Evolutionary conservation across 2,113 vertebrate genomes (phyloP), one percentile per base, ranked within the genome.

Genomic region (Oncorhynchus gorbuscha): DNA sequence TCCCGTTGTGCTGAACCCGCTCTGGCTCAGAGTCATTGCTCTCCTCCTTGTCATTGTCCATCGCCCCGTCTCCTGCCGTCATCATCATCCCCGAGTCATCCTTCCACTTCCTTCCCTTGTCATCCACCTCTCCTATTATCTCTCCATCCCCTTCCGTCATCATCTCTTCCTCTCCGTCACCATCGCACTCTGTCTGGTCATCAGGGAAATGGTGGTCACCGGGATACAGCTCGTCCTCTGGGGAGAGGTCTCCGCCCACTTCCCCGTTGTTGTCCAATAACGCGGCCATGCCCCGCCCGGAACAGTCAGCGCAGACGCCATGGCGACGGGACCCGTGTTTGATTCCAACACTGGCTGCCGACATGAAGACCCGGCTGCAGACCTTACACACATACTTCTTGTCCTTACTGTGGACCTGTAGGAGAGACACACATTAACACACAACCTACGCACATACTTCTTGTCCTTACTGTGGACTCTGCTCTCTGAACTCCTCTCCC

Each of bases 331-430:
- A 99, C 84, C 98, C 98, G 0, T 99, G 97, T 84, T 97, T 97
- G 86, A 99, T 99, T 24, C 98, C 98, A 76, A 99, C 98, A 7
- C 98, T 99, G 89, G 98, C 98, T 0, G 98, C 98, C 0, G 98
- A 99, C 96, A 98, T 96, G 90, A 99, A 99, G 79, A 98, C 98
- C 0, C 98, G 90, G 89, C 95, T 98, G 92, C 98, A 99, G 35
- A 98, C 95, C 88, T 99, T 99, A 87, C 98, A 99, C 55, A 99
- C 97, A 0, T 99, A 99, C 79, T 99, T 99, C 86, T 99, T 99
- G 74, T 99, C 97, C 89, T 99, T 99, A 91, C 97, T 99, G 95
- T 99, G 97, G 5, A 99, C 97, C 97, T 99, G 91, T 71, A 24
- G 67, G 76, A 81, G 61, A 75, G 35, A 77, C 71, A 65, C 61